Evolutionary conservation across 2,888 invertebrate genomes (phyloP), one percentile per base, ranked within the genome.

Genomic region (Drosophila atripex): DNA sequence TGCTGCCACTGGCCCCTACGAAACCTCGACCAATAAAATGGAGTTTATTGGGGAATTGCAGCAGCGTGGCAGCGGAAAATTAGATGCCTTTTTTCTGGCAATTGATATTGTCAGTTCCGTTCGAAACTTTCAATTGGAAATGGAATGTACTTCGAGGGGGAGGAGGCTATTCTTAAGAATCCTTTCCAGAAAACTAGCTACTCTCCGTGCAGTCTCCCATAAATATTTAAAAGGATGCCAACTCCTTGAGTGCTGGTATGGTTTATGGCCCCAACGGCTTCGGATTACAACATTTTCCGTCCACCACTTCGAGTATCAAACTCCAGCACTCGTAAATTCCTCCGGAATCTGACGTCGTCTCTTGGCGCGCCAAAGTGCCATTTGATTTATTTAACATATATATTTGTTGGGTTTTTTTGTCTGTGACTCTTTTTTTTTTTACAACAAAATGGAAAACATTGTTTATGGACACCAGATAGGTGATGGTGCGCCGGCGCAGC

Each of bases 241-340:
- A 35, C 2, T 47, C 3, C 47, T 41, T 32, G 35, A 55, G 61
- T 47, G 52, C 55, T 66, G 21, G 7, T 53, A 47, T 59, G 43
- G 68, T 78, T 80, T 86, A 80, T 77, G 77, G 56, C 35, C 53
- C 56, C 77, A 64, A 66, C 71, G 86, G 83, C 75, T 72, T 80
- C 80, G 52, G 75, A 77, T 80, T 80, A 86, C 80, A 83, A 69
- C 75, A 64, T 52, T 14, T n/a, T 8, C 43, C 2, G 21, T 23
- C 21, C 18, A 23, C 16, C 60, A 38, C 60, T 59, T 58, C 21
- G 59, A 57, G n/a, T n/a, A n/a, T n/a, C n/a, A n/a, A 38, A 45
- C 58, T 45, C 16, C 21, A 23, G 51, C 7, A 51, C 43, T 63
- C 53, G 53, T 63, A 64, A 65, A 43, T 65, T 65, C 53, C 38